Base-by-base conservation (phyloP, 1,140 invertebrate species). In the Drosophila lacteicornis region DNA sequence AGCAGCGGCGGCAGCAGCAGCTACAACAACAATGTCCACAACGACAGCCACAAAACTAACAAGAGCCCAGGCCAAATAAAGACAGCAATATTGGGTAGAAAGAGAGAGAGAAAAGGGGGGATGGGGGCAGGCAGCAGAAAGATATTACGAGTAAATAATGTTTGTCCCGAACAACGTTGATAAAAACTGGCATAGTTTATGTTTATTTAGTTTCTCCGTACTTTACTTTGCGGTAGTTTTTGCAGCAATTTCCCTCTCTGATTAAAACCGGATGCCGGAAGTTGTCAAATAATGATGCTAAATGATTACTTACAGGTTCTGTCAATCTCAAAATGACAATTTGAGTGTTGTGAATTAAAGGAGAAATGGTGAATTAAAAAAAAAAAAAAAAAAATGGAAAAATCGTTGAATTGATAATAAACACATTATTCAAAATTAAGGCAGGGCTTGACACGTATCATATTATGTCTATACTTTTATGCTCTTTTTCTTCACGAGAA, bases 131-230 rank as follows among this genome's bases (percentile, higher is more conserved):
- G 33, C n/a, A 38, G 43, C 30, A 50, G 40, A 68, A 75, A 62
- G 79, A 75, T 70, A 86, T 86, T 82, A 59, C 76, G 80, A 83
- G 67, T 80, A 83, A 88, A 86, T 86, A 86, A 86, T 87, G 79
- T 67, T 75, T 60, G 60, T 40, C 36, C 45, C 40, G 25, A 57
- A 57, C 51, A 58, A 57, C 75, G 69, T 73, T 82, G 76, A 88
- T 88, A 86, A 76, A 87, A 88, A 80, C 70, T 65, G 62, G 66
- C 70, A 71, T 79, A 78, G 69, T 71, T 85, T 80, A 42, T 68
- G 68, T 59, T 74, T 82, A 71, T 60, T 74, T 51, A 65, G 76
- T 58, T 43, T 73, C 74, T 60, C 57, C 43, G 50, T 51, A 33
- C 42, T 66, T 55, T 38, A 50, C 67, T 70, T 40, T 55, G 36